Conservation (phyloP, 2,888 invertebrate species). For the Brachyopa scutellaris region DNA sequence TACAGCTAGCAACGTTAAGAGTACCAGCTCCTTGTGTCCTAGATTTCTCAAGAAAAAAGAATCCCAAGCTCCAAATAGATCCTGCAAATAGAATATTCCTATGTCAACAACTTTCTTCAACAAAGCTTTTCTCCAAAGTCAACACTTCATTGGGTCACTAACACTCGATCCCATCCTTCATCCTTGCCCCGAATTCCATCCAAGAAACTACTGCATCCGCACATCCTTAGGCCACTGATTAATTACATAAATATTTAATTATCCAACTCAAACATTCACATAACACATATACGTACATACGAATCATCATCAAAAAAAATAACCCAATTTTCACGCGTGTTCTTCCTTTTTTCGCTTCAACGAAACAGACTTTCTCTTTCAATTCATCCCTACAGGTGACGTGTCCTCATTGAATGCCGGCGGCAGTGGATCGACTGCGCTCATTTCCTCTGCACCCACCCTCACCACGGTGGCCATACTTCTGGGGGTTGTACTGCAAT, state of each 20-base stretch:
- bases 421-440: slow-evolving; percentile 69
- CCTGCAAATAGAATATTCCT: too few relatives aligned
- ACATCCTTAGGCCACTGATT: slow-evolving; percentile 53
- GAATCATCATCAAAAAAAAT: slow-evolving; percentile 28
- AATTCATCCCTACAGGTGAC: slow-evolving; percentile 79
- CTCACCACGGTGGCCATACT: slow-evolving; percentile 52
- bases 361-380: slow-evolving; percentile 79
- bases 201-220: slow-evolving; percentile 11
- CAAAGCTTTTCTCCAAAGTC: too few relatives aligned
- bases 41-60: too few relatives aligned
- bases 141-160: too few relatives aligned
- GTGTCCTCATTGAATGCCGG: slow-evolving; percentile 76
- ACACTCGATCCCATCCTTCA: not conserved
- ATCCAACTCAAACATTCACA: slow-evolving; percentile 25
- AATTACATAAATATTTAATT: slow-evolving; percentile 71
- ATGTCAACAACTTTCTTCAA: too few relatives aligned
- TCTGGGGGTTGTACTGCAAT: slow-evolving; percentile 59
- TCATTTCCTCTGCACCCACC: slow-evolving; percentile 65
- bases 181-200: slow-evolving; percentile 24
- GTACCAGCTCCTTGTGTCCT: too few relatives aligned
- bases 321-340: slow-evolving; percentile 60
- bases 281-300: slow-evolving; percentile 5
- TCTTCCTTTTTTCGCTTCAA: slow-evolving; percentile 74
- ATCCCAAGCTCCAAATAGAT: too few relatives aligned
- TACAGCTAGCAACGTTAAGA: too few relatives aligned